phyloP scores from a whole-genome alignment of 2,113 vertebrate genomes.

The Proteles cristata region DNA sequence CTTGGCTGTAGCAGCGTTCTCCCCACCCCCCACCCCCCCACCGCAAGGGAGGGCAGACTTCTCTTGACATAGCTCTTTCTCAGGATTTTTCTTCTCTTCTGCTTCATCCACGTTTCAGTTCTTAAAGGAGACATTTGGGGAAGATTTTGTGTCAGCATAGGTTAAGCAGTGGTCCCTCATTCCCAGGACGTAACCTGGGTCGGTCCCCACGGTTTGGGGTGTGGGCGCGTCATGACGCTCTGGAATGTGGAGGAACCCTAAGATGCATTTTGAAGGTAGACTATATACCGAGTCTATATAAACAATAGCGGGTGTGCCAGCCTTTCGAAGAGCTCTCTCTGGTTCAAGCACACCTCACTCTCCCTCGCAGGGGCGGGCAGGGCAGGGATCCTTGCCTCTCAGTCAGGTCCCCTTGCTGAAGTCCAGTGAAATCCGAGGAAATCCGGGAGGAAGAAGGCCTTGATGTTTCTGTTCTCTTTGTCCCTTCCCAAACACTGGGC shows the following conservation, averaged over 20 bases:
- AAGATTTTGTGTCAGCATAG: not conserved
- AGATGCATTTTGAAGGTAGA: not conserved
- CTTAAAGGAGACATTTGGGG: not conserved
- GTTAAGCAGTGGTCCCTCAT: rapidly evolving
- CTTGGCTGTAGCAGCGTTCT: no score
- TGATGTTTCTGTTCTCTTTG: not conserved
- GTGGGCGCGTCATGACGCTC: rapidly evolving
- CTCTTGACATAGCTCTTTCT: not conserved
- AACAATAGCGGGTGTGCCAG: rapidly evolving
- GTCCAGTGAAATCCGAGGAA: not conserved
- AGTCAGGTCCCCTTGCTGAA: not conserved
- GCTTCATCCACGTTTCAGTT: not conserved
- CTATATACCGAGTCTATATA: not conserved
- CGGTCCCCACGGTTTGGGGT: no score
- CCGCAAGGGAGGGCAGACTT: not conserved
- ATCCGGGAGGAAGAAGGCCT: no score
- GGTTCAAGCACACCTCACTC: not conserved
- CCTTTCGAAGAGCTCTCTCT: not conserved
- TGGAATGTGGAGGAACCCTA: not conserved
- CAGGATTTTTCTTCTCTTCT: not conserved
- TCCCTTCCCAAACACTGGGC: not conserved
- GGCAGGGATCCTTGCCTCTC: not conserved
- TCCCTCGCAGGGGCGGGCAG: rapidly evolving
- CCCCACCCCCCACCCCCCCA: not conserved
- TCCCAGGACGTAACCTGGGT: not conserved